Conservation (phyloP, 2,888 invertebrate genomes). For the Spodoptera picta region DNA sequence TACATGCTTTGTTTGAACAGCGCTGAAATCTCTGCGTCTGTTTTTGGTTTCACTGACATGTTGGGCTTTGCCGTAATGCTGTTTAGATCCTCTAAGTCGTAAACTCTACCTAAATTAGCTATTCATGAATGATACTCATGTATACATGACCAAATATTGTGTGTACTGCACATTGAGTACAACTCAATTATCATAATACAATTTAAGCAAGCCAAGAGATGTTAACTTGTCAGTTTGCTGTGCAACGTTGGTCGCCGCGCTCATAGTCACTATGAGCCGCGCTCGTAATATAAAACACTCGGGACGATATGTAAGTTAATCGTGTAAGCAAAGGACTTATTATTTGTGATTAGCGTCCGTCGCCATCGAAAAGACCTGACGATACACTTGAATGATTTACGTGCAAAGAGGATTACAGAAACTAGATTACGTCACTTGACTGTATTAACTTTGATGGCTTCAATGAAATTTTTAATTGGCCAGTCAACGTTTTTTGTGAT, state of each 20-base stretch:
- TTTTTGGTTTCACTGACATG: conserved; percentile 47
- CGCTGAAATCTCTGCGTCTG: conserved; percentile 47
- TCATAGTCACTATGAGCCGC: no score
- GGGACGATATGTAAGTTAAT: no score
- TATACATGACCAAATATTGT: conserved; percentile 46
- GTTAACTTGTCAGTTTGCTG: no score
- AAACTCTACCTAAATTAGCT: conserved; percentile 37
- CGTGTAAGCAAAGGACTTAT: no score
- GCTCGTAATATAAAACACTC: no score
- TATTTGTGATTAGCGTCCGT: no score
- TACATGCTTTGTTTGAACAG: conserved; percentile 51
- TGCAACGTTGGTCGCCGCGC: no score
- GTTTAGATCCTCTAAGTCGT: conserved; percentile 45
- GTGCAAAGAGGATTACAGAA: conserved; percentile 15
- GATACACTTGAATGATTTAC: conserved; percentile 10
- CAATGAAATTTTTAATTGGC: conserved; percentile 4
- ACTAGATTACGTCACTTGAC: conserved; percentile 21
- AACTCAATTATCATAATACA: not conserved
- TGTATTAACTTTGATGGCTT: conserved; percentile 28
- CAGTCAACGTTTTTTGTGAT: conserved; percentile 1
- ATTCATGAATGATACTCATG: conserved; percentile 21
- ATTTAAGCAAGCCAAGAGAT: no score
- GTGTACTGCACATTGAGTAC: conserved; percentile 11
- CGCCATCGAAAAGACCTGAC: not conserved
- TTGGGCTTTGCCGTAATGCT: conserved; percentile 41